Evolutionary conservation across 37 sponge, comb jelly and placozoan genomes (phyloP).

Genomic region (Hexactinellida sp.): DNA sequence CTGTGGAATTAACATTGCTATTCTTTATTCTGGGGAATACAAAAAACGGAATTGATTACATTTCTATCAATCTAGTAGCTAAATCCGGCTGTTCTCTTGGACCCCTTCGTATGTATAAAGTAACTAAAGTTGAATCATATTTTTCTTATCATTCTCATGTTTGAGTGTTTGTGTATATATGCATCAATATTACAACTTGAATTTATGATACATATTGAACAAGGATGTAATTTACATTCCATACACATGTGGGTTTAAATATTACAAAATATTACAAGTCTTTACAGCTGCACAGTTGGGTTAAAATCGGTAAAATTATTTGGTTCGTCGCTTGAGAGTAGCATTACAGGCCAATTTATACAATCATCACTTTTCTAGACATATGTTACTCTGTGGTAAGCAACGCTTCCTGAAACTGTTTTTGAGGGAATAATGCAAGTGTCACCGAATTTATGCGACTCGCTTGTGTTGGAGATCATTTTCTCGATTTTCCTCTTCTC

Average conservation of each 20-base stretch:
- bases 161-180: background rate
- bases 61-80: no score
- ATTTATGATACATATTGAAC: background rate
- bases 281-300: background rate
- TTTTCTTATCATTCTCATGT: no score
- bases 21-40: no score
- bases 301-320: slow-evolving; percentile 9
- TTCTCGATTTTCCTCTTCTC: background rate
- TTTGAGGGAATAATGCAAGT: background rate
- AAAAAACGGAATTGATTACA: no score
- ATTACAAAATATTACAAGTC: background rate
- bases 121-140: no score
- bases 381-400: background rate
- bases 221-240: background rate
- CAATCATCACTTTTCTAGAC: background rate
- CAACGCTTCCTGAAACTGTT: background rate
- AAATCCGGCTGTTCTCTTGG: no score
- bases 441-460: background rate
- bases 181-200: background rate
- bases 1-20: no score
- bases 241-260: background rate
- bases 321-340: background rate
- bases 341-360: background rate
- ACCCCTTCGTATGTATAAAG: no score
- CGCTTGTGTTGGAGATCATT: background rate